Evolutionary conservation across 1,140 invertebrate genomes (phyloP), one percentile per base, ranked within the genome.

Genomic region (Eubasilissa regina): DNA sequence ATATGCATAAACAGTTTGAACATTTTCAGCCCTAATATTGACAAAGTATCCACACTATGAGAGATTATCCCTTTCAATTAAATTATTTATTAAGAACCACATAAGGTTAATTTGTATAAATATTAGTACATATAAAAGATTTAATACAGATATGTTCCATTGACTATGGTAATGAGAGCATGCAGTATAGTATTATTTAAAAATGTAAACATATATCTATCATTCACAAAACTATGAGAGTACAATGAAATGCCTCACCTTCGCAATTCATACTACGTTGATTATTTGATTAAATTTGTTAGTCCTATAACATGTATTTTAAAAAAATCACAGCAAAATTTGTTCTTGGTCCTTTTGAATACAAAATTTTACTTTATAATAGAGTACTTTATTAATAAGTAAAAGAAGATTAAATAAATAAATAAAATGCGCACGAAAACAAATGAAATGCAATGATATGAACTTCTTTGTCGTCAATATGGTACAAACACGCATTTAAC

Each of bases 381-480:
- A 35, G 25, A 35, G 6, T 35, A 35, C n/a, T 35, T 35, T 35
- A 35, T 3, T 35, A 35, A 35, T 35, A 35, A 35, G 25, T 35
- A 35, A 35, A 6, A 35, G 25, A 3, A 35, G 25, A 35, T 35
- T 3, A 35, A 6, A 35, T 35, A 35, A 35, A 35, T 1, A 25
- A 13, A 62, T 7, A 62, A 62, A 21, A 25, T 12, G 3, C 12
- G 17, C 11, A 45, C 25, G 43, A 75, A 44, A 47, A 11, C 56
- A 58, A 75, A 56, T 58, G 45, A 75, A 74, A 74, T 74, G 48
- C 35, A 35, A 74, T 74, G 75, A 60, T 25, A 78, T 82, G 81
- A 79, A 74, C 81, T 83, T 81, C 81, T 83, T 81, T 83, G 81
- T 83, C 79, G 79, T 77, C 81, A 83, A 83, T 83, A 83, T 83